Conservation (phyloP, 2,888 invertebrate species). For the Entomobrya multifasciata region DNA sequence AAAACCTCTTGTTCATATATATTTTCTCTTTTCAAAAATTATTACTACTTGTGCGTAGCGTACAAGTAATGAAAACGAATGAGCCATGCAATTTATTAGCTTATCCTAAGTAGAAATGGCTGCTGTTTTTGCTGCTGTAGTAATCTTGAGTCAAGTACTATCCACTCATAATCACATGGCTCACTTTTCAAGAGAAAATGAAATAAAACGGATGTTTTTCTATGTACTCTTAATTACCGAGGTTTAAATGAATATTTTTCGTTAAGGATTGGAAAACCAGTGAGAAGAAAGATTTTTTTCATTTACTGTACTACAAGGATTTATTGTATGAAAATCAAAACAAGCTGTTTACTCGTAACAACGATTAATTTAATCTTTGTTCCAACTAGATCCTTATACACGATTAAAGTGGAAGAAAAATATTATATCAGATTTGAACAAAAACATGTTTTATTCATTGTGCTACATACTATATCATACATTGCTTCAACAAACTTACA, state of each 20-base stretch:
- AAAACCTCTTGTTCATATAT: not conserved
- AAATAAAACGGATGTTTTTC: no score
- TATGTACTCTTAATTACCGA: no score
- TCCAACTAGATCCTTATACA: not conserved
- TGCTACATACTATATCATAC: no score
- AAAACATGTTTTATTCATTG: not conserved
- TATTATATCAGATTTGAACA: not conserved
- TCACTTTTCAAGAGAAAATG: not conserved
- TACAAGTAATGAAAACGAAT: conserved; percentile 61
- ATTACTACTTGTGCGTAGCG: conserved; percentile 24
- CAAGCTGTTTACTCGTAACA: conserved; percentile 10
- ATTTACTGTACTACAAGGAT: conserved; percentile 14
- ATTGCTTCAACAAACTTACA: no score
- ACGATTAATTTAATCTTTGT: conserved; percentile 12
- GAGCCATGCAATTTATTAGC: conserved; percentile 61
- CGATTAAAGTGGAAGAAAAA: not conserved
- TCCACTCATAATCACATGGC: conserved; percentile 48
- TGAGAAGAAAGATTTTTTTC: not conserved
- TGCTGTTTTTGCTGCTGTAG: conserved; percentile 22
- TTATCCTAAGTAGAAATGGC: conserved; percentile 38
- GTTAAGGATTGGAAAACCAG: not conserved
- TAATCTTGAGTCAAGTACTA: conserved; percentile 43
- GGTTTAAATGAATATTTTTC: no score
- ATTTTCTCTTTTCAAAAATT: not conserved
- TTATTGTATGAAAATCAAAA: not conserved